Evolutionary conservation across 2,113 vertebrate species (phyloP).

Genomic region (Butorides virescens): DNA sequence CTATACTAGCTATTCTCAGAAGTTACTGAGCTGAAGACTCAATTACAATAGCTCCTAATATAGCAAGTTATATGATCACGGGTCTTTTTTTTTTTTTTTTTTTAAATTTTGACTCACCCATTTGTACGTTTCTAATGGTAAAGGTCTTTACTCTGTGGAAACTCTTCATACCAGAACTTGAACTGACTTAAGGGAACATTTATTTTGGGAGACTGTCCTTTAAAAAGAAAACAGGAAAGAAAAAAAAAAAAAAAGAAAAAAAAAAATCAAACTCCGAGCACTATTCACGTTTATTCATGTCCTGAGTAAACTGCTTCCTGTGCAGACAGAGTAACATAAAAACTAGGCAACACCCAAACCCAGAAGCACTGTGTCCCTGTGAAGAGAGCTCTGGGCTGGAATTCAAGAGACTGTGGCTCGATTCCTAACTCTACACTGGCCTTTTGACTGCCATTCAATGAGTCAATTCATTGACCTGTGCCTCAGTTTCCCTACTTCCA

Average conservation of each 20-base stretch:
- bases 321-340: conserved; percentile 14
- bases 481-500: conserved; percentile 7
- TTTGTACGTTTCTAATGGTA: not conserved
- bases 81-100: not conserved
- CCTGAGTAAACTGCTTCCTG: conserved; percentile 48
- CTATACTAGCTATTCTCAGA: not conserved
- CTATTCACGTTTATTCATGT: conserved; percentile 10
- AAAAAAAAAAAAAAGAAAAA: not conserved
- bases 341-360: conserved; percentile 18
- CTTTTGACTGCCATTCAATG: not conserved
- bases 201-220: conserved; percentile 37
- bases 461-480: not conserved
- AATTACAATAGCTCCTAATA: not conserved
- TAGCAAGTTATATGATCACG: not conserved
- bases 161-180: not conserved
- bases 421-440: not conserved
- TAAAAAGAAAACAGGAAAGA: not conserved
- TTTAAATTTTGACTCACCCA: not conserved
- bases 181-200: conserved; percentile 27
- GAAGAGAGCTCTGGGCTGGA: not conserved
- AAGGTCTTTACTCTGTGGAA: conserved; percentile 29
- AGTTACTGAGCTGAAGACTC: not conserved
- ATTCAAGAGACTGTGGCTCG: not conserved
- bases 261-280: not conserved
- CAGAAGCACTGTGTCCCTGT: not conserved